Percentiles rank a stretch among this genome's conserved stretches.
Evolutionary conservation across 2,888 invertebrate species (phyloP).

Genomic region (Calliopum simillimum): DNA sequence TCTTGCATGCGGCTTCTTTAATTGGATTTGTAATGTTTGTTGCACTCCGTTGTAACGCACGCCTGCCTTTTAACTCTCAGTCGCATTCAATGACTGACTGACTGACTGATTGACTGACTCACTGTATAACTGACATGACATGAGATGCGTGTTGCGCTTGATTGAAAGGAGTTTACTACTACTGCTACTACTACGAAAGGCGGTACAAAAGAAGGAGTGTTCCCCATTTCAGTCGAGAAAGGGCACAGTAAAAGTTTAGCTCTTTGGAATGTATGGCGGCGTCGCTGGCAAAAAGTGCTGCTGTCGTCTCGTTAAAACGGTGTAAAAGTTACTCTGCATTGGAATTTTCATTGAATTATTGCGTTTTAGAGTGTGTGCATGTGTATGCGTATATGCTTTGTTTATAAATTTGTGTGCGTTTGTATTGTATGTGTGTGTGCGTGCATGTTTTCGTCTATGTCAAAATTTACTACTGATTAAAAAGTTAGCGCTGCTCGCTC

Average conservation of each 20-base stretch:
- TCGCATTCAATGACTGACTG: too few species aligned
- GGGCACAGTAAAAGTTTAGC: too few species aligned
- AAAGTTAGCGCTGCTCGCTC: background rate
- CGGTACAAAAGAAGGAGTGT: background rate
- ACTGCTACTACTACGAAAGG: background rate
- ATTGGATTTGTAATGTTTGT: slow-evolving; percentile 21
- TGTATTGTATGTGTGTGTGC: slow-evolving; percentile 1
- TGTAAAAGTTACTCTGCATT: too few species aligned
- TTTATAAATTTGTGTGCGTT: background rate
- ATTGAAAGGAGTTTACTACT: background rate
- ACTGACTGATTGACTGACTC: too few species aligned
- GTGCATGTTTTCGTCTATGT: background rate
- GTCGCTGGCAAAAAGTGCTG: too few species aligned
- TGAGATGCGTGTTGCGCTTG: background rate
- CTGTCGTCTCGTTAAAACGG: too few species aligned
- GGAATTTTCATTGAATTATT: background rate
- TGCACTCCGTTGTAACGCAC: background rate
- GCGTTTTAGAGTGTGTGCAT: background rate
- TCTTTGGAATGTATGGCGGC: too few species aligned
- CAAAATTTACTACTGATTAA: slow-evolving; percentile 4
- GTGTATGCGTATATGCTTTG: background rate
- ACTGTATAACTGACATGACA: background rate
- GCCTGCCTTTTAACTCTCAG: too few species aligned
- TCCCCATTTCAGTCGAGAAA: too few species aligned
- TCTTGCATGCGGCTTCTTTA: slow-evolving; percentile 20